Percentiles rank a stretch among this genome's conserved stretches.
Conservation (phyloP, 2,113 vertebrate genomes). For the Lycaon pictus region DNA sequence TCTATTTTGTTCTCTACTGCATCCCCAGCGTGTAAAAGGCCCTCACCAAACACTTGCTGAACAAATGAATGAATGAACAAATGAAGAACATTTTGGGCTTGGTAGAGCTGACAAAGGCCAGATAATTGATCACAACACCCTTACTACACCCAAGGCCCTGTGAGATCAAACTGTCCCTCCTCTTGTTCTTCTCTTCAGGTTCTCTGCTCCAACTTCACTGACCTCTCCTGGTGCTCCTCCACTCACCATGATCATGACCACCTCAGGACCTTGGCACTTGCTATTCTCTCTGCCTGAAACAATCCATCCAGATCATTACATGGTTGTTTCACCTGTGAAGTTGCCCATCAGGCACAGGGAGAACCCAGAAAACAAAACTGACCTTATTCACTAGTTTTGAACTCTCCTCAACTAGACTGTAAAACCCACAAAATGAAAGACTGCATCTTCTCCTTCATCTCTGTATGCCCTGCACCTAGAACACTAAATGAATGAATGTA, state of each 20-base stretch:
- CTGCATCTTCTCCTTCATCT: neutral
- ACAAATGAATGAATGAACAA: neutral
- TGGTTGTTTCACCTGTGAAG: neutral
- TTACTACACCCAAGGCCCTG: neutral
- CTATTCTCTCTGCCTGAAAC: neutral
- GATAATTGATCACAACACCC: neutral
- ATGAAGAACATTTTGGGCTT: neutral
- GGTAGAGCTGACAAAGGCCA: neutral
- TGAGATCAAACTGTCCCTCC: too few species aligned
- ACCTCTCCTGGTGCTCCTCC: neutral
- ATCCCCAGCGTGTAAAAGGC: neutral
- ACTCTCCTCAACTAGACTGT: neutral
- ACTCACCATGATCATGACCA: rapidly evolving
- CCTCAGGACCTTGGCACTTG: neutral
- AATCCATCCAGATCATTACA: neutral
- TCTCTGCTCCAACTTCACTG: neutral
- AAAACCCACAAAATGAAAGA: neutral
- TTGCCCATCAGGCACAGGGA: neutral
- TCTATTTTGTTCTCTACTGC: neutral
- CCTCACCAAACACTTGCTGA: neutral
- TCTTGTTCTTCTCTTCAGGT: neutral
- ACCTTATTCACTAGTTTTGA: neutral
- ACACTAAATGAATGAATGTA: neutral
- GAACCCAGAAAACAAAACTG: neutral
- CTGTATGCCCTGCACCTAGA: neutral